Conservation (phyloP, 2,888 invertebrate species). For the Plebejus melissa region DNA sequence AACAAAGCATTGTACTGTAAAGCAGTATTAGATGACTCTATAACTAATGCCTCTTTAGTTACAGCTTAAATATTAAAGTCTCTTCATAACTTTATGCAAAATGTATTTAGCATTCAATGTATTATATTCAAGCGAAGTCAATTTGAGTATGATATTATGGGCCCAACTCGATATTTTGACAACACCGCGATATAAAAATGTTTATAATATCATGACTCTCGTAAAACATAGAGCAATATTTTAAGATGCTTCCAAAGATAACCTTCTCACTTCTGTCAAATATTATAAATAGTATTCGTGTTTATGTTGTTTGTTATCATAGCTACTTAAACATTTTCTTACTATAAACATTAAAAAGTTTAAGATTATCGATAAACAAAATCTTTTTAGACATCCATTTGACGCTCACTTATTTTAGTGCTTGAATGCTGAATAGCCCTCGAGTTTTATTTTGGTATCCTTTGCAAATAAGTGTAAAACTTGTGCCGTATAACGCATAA, state of each 20-base stretch:
- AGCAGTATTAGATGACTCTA: not conserved
- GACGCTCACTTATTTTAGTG: not conserved
- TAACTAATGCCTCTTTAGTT: not conserved
- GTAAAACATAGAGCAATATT: not conserved
- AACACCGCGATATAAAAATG: not conserved
- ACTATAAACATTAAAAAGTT: not conserved
- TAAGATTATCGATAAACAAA: constrained; percentile 9
- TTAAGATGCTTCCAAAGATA: constrained; percentile 7
- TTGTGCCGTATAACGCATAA: too few species aligned
- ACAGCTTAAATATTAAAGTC: not conserved
- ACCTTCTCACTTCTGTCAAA: constrained; percentile 20
- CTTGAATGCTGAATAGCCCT: too few species aligned
- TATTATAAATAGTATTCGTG: constrained; percentile 14
- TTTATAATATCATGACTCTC: not conserved
- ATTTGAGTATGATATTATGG: not conserved
- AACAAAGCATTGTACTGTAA: not conserved
- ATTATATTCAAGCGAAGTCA: not conserved
- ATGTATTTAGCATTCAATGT: not conserved
- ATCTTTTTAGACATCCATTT: not conserved
- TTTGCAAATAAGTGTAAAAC: too few species aligned
- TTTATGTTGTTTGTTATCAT: constrained; percentile 11
- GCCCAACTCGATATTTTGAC: not conserved
- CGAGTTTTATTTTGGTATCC: too few species aligned
- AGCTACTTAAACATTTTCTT: not conserved
- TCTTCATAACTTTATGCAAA: not conserved